These are phyloP conservation scores for Siniperca obscura DNA, from an alignment of 2,797 vertebrate genomes.

Conservation along the genomic window DNA sequence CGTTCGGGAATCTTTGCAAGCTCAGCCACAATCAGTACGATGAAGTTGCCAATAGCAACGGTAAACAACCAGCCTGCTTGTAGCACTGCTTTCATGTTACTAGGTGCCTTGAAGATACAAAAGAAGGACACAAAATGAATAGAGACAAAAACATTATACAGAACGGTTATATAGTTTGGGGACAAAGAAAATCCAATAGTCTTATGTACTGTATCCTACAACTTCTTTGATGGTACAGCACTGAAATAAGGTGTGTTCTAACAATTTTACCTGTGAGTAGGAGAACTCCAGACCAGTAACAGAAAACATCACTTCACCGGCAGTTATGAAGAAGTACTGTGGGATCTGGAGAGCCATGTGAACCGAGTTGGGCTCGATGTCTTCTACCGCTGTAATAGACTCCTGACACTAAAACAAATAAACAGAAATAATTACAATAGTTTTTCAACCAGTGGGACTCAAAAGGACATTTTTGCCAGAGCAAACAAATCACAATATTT, in stretches of 20 bases:
- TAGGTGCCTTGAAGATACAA: slow-evolving; percentile 88
- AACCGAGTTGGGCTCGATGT: slow-evolving; percentile 89
- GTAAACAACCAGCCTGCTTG: slow-evolving; percentile 96
- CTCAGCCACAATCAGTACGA: slow-evolving; percentile 94
- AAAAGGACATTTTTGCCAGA: background rate
- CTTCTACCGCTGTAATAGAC: slow-evolving; percentile 65
- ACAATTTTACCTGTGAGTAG: slow-evolving; percentile 92
- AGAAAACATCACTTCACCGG: slow-evolving; percentile 95
- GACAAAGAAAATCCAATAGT: background rate
- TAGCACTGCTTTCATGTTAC: slow-evolving; percentile 97
- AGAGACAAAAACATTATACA: background rate
- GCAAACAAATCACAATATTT: slow-evolving; percentile 1
- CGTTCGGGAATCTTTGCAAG: slow-evolving; percentile 84
- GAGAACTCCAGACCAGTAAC: slow-evolving; percentile 96
- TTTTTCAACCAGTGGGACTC: slow-evolving; percentile 1
- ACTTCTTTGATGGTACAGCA: background rate
- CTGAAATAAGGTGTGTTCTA: background rate
- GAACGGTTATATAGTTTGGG: background rate
- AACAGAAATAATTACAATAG: background rate
- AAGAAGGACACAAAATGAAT: slow-evolving; percentile 3
- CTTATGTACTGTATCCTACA: background rate
- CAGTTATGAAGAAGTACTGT: slow-evolving; percentile 95
- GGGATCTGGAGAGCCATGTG: slow-evolving; percentile 97
- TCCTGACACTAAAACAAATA: slow-evolving; percentile 74
- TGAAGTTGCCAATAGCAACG: slow-evolving; percentile 94